A percentile compares a stretch with the other conserved stretches of the same genome.
Evolutionary conservation across 2,113 vertebrate genomes (phyloP).

Genomic region (Albula glossodonta): DNA sequence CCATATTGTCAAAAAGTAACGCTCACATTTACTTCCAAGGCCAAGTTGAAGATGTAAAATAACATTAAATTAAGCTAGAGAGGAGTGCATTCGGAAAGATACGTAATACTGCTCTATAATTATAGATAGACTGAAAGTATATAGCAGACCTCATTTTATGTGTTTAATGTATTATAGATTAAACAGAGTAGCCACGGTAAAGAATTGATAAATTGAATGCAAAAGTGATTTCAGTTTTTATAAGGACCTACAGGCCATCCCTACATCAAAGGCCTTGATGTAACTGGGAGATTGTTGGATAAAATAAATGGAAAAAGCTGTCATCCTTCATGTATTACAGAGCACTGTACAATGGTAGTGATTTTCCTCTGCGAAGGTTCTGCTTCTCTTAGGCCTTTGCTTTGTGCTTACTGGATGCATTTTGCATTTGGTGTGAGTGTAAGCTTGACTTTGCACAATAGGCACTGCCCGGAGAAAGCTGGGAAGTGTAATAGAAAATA

Average conservation of each 20-base stretch:
- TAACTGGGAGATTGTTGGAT: neutral
- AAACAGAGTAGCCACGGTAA: no score
- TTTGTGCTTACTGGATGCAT: constrained; percentile 2
- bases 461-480: neutral
- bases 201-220: neutral
- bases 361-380: neutral
- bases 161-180: no score
- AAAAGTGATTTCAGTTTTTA: neutral
- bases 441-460: constrained; percentile 9
- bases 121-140: no score
- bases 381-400: neutral
- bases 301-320: neutral
- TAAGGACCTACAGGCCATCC: neutral
- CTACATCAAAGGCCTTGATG: neutral
- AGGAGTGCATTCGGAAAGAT: no score
- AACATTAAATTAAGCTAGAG: no score
- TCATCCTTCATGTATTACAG: neutral
- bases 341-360: neutral
- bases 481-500: constrained; percentile 7
- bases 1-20: no score
- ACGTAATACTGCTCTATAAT: no score
- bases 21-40: no score
- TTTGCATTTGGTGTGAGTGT: neutral
- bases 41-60: no score
- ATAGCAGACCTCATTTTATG: no score